phyloP scores from a whole-genome alignment of 2,888 invertebrate species.

The Euzetes globulus region DNA sequence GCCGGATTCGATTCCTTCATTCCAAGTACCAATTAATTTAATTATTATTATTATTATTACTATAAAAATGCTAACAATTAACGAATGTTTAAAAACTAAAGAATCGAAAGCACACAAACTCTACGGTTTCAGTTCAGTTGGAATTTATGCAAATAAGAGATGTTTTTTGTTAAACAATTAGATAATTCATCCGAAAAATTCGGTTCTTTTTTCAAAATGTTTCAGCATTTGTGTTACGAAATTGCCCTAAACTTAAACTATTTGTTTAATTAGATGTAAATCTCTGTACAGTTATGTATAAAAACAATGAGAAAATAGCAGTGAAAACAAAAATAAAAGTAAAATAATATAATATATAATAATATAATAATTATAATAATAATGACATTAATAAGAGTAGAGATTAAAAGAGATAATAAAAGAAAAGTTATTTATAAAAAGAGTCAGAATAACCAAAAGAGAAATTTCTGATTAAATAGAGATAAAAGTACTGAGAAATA shows the following conservation, averaged over 20 bases:
- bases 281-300: conserved; percentile 29
- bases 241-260: too few relatives aligned
- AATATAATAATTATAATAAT: conserved; percentile 19
- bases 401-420: not conserved
- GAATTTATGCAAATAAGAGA: conserved; percentile 7
- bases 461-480: not conserved
- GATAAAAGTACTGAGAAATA: not conserved
- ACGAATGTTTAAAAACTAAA: not conserved
- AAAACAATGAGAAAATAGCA: conserved; percentile 25
- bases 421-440: conserved; percentile 19
- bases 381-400: conserved; percentile 10
- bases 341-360: conserved; percentile 2
- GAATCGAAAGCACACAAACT: conserved; percentile 4
- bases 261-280: conserved; percentile 8
- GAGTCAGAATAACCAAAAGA: not conserved
- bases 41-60: not conserved
- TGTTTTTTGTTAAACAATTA: not conserved
- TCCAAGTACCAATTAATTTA: not conserved
- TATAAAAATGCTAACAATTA: not conserved
- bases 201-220: not conserved
- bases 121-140: conserved; percentile 26
- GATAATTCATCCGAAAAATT: not conserved
- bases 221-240: too few relatives aligned
- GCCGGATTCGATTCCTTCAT: conserved; percentile 15
- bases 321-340: not conserved